Percentiles rank a stretch among this genome's conserved stretches.
phyloP scores from a whole-genome alignment of 2,113 vertebrate genomes.

The Protobothrops mucrosquamatus region DNA sequence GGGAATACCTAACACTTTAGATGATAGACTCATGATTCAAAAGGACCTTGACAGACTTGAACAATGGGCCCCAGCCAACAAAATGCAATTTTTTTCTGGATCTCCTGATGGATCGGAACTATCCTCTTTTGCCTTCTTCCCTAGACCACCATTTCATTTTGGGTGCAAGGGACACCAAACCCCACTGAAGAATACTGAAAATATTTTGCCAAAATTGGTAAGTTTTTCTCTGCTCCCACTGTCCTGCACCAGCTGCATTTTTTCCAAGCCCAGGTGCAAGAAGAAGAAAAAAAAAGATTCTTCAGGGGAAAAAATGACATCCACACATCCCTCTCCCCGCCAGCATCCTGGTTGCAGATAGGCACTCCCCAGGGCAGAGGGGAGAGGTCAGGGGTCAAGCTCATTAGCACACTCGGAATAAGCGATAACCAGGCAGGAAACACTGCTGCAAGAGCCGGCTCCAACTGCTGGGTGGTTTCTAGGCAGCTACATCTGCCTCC shows the following conservation, averaged over 20 bases:
- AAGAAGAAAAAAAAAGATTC: background rate
- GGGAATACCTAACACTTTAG: background rate
- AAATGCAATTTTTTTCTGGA: background rate
- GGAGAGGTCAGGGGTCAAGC: slow-evolving; percentile 67
- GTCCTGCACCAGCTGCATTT: slow-evolving; percentile 31
- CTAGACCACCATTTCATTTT: background rate
- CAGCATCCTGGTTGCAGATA: slow-evolving; percentile 40
- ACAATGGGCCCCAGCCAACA: background rate
- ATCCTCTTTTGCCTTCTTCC: background rate
- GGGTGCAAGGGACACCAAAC: background rate
- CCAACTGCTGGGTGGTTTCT: background rate
- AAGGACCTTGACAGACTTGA: too few relatives aligned
- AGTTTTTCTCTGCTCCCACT: background rate
- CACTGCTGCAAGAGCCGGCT: slow-evolving; percentile 40
- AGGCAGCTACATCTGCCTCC: background rate
- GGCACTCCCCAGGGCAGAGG: background rate
- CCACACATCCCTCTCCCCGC: background rate
- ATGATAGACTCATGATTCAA: background rate
- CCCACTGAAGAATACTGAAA: slow-evolving; percentile 3
- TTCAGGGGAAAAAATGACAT: background rate
- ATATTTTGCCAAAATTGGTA: background rate
- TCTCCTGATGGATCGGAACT: background rate
- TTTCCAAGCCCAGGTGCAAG: background rate
- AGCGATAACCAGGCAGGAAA: slow-evolving; percentile 59
- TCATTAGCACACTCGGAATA: slow-evolving; percentile 70